A percentile compares a stretch with the other conserved stretches of the same genome.
phyloP scores from a whole-genome alignment of 2,113 vertebrate genomes.

The Rhinichthys klamathensis region DNA sequence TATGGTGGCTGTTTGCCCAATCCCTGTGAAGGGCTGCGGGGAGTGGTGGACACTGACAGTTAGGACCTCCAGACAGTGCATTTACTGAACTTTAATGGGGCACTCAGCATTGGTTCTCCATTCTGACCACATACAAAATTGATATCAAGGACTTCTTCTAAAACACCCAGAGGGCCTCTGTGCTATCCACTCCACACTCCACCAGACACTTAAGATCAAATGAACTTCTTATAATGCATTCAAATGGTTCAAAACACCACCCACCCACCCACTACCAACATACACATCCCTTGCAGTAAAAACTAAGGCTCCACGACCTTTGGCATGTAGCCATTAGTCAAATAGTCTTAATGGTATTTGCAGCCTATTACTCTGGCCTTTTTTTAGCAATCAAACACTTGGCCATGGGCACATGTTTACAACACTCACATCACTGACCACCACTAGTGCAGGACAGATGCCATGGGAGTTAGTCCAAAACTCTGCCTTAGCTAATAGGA shows the following conservation, averaged over 20 bases:
- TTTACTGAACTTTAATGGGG: not conserved
- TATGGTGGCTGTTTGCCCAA: slow-evolving; percentile 9
- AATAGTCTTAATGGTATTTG: slow-evolving; percentile 49
- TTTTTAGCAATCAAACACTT: slow-evolving; percentile 54
- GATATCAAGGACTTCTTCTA: not conserved
- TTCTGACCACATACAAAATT: slow-evolving; percentile 1
- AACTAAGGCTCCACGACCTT: not conserved
- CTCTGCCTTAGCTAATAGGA: slow-evolving; percentile 15
- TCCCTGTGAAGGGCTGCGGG: not conserved
- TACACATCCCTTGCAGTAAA: not conserved
- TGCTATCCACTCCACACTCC: not conserved
- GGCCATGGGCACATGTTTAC: slow-evolving; percentile 27
- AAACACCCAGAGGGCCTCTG: not conserved
- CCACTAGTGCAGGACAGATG: not conserved
- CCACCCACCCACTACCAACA: not conserved
- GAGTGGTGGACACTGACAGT: not conserved
- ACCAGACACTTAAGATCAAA: slow-evolving; percentile 10
- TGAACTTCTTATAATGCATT: slow-evolving; percentile 33
- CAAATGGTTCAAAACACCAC: not conserved
- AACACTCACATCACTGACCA: slow-evolving; percentile 22
- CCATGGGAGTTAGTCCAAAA: not conserved
- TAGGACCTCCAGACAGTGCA: not conserved
- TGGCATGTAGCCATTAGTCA: slow-evolving; percentile 24
- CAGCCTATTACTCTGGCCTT: slow-evolving; percentile 31
- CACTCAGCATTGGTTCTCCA: not conserved